These are phyloP conservation scores for Rambutsinella grinnellia DNA, from an alignment of 2,888 invertebrate species.

Conservation along the genomic window DNA sequence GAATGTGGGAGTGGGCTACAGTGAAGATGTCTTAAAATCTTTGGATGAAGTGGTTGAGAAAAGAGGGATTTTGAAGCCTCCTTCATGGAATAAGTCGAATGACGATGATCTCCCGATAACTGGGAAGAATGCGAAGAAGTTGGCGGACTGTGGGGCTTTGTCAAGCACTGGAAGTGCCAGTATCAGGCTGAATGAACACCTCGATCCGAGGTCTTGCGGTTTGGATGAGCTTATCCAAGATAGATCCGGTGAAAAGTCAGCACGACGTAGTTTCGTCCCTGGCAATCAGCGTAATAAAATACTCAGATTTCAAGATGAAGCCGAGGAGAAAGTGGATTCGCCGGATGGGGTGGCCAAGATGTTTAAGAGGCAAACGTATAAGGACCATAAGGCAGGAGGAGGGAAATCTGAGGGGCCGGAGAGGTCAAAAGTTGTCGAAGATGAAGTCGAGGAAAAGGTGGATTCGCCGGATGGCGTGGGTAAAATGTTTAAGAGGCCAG, in stretches of 20 bases:
- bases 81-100: neutral
- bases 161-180: neutral
- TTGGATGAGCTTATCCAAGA: neutral
- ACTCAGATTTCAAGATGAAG: too few relatives aligned
- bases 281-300: too few relatives aligned
- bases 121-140: neutral
- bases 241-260: neutral
- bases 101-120: neutral
- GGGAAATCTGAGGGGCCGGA: neutral
- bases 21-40: conserved; percentile 11
- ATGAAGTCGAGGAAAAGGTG: neutral
- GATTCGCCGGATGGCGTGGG: neutral
- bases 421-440: neutral
- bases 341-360: too few relatives aligned
- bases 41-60: conserved; percentile 3
- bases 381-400: neutral
- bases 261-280: neutral
- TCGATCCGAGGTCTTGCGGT: neutral
- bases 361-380: neutral
- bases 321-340: neutral
- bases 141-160: too few relatives aligned
- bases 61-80: conserved; percentile 10
- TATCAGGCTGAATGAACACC: neutral
- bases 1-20: too few relatives aligned
- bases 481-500: too few relatives aligned